A percentile compares a stretch with the other conserved stretches of the same genome.
phyloP scores from a whole-genome alignment of 2,113 vertebrate species.

The Nothoprocta pentlandii region DNA sequence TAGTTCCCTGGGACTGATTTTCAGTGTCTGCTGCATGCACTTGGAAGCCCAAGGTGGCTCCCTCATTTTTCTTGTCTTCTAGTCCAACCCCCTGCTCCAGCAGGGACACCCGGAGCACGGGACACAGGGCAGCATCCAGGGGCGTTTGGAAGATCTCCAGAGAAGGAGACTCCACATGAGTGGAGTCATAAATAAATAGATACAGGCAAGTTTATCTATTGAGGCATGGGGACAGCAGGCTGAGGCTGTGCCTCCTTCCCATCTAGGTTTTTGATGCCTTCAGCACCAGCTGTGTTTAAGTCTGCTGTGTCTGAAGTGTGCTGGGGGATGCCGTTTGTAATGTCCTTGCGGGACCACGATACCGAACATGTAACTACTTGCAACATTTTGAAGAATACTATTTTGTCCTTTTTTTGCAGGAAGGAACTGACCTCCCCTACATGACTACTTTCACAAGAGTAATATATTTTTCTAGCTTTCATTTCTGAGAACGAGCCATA shows the following conservation, averaged over 20 bases:
- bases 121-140: no score
- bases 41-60: neutral
- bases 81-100: no score
- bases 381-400: neutral
- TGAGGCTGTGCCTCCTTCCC: neutral
- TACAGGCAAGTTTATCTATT: no score
- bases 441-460: neutral
- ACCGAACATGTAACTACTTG: neutral
- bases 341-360: neutral
- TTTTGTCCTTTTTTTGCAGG: neutral
- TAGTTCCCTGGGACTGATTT: neutral
- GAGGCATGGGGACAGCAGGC: neutral
- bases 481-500: neutral
- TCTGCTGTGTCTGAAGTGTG: neutral
- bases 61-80: neutral
- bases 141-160: no score
- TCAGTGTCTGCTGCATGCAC: neutral
- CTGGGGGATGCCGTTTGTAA: neutral
- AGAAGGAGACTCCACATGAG: no score
- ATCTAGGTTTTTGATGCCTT: neutral
- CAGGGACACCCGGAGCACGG: no score
- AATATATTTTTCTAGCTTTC: neutral
- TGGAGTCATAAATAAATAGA: no score
- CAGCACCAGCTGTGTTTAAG: neutral
- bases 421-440: neutral